These are phyloP conservation scores for Puntigrus tetrazona DNA, from an alignment of 2,113 vertebrate species.

Conservation along the genomic window DNA sequence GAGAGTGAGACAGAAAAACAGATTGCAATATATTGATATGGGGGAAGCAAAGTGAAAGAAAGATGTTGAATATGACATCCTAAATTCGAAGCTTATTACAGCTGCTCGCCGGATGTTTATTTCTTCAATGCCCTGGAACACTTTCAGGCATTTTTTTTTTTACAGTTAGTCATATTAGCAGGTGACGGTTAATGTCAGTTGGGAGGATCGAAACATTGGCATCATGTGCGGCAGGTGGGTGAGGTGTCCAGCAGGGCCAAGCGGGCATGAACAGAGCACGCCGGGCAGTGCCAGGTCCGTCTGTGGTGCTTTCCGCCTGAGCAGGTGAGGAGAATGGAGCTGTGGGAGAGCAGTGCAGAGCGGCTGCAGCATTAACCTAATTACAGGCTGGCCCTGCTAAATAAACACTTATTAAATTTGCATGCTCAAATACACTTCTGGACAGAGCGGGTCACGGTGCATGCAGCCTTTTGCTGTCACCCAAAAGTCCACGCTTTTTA, in stretches of 20 bases:
- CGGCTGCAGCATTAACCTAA: constrained; percentile 60
- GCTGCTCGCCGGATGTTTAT: background rate
- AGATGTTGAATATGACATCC: background rate
- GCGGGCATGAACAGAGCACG: constrained; percentile 18
- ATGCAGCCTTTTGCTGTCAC: constrained; percentile 6
- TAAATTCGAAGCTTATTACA: background rate
- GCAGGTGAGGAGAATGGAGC: constrained; percentile 57
- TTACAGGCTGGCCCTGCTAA: constrained; percentile 57
- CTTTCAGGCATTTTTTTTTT: background rate
- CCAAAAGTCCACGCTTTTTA: constrained; percentile 31
- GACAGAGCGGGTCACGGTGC: constrained; percentile 36
- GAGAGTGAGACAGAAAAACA: background rate
- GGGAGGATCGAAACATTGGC: constrained; percentile 16
- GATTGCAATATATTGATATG: background rate
- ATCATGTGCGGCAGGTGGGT: constrained; percentile 2
- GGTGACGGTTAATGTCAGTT: constrained; percentile 47
- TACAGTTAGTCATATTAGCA: background rate
- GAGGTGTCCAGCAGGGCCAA: constrained; percentile 40
- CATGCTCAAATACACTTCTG: constrained; percentile 63
- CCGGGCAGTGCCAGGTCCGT: constrained; percentile 40
- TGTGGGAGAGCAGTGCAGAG: constrained; percentile 52
- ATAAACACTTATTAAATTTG: constrained; percentile 65
- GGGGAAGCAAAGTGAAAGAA: constrained; percentile 1
- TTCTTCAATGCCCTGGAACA: background rate
- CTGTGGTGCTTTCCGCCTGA: constrained; percentile 60